phyloP scores from a whole-genome alignment of 2,797 vertebrate genomes.

The Platalea minor region DNA sequence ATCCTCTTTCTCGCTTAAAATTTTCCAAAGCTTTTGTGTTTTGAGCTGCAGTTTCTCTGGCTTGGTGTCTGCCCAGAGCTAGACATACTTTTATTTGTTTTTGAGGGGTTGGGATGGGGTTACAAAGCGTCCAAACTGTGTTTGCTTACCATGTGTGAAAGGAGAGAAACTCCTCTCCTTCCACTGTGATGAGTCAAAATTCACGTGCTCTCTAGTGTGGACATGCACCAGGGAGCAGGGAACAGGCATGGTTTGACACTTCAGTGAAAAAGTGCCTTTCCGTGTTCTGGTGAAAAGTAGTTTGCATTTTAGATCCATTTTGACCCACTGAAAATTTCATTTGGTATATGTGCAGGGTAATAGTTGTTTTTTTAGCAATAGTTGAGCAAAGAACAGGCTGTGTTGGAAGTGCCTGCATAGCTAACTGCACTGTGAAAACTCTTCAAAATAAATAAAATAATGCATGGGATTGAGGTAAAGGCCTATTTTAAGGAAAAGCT shows the following conservation, averaged over 20 bases:
- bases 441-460: not conserved
- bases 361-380: not conserved
- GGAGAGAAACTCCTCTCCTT: not conserved
- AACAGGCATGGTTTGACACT: not conserved
- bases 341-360: not conserved
- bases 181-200: not conserved
- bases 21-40: not conserved
- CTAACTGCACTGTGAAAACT: not conserved
- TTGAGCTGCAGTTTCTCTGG: not conserved
- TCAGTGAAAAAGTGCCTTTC: not conserved
- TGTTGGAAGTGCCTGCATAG: not conserved
- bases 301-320: not conserved
- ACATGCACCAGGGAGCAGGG: not conserved
- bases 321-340: not conserved
- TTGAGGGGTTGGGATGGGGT: not conserved
- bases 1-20: not conserved
- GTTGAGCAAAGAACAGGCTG: not conserved
- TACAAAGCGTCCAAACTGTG: not conserved
- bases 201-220: not conserved
- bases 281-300: not conserved
- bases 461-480: not conserved
- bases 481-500: not conserved
- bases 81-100: not conserved
- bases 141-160: not conserved
- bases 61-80: not conserved